Conservation (phyloP, 1,140 invertebrate species). For the Capitella teleta region DNA sequence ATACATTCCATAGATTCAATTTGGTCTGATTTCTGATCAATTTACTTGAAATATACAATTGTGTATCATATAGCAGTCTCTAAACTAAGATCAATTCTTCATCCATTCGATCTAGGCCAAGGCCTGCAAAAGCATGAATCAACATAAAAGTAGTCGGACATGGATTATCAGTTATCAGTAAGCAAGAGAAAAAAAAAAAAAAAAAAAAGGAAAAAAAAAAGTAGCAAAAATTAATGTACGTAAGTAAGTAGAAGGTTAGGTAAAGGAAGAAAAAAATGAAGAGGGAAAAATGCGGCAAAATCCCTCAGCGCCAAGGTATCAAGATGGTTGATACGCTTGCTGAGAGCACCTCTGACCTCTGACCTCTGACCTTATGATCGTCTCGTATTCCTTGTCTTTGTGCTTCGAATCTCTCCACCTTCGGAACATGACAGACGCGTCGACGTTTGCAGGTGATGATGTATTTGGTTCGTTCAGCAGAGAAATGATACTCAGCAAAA, state of each 20-base stretch:
- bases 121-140: too few species aligned
- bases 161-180: too few species aligned
- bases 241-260: neutral
- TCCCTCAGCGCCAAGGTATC: neutral
- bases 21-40: too few species aligned
- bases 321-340: neutral
- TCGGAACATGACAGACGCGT: slow-evolving; percentile 98
- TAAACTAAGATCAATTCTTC: too few species aligned
- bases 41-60: too few species aligned
- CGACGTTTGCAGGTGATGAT: slow-evolving; percentile 97
- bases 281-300: neutral
- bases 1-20: too few species aligned
- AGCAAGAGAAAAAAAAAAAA: neutral
- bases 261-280: neutral
- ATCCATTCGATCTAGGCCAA: too few species aligned
- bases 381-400: slow-evolving; percentile 98
- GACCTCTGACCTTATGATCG: slow-evolving; percentile 76
- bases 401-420: slow-evolving; percentile 97
- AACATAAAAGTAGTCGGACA: too few species aligned
- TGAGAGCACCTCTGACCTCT: neutral
- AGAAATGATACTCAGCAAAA: slow-evolving; percentile 95
- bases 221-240: slow-evolving; percentile 1
- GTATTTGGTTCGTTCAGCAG: slow-evolving; percentile 98
- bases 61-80: too few species aligned
- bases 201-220: neutral